phyloP scores from a whole-genome alignment of 2,113 vertebrate species.

The Xyliphius kryptos region DNA sequence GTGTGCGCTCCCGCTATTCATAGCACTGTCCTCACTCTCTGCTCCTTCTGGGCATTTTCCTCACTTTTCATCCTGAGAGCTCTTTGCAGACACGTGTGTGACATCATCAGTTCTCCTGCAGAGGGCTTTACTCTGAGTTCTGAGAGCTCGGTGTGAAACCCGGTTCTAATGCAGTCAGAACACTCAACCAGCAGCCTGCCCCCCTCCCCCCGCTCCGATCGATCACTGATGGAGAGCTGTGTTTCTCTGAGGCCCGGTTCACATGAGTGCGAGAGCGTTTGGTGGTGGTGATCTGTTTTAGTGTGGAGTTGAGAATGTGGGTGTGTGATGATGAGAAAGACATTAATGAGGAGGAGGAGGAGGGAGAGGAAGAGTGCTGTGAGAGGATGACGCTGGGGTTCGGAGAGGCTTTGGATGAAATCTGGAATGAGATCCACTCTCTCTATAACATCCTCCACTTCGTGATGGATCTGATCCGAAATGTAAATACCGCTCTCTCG shows the following conservation, averaged over 20 bases:
- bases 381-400: constrained; percentile 23
- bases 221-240: no score
- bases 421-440: constrained; percentile 46
- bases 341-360: constrained; percentile 4
- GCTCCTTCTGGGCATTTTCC: constrained; percentile 18
- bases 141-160: no score
- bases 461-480: constrained; percentile 43
- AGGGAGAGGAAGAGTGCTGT: neutral
- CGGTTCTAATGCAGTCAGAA: no score
- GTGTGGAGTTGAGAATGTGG: constrained; percentile 7
- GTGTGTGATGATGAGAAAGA: constrained; percentile 17
- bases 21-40: constrained; percentile 1
- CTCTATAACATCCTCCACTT: constrained; percentile 40
- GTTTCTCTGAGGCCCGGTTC: no score
- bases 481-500: constrained; percentile 35
- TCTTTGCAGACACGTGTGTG: neutral
- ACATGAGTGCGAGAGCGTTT: no score
- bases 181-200: no score
- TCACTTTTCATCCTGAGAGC: constrained; percentile 1
- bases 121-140: no score
- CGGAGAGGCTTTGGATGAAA: constrained; percentile 36
- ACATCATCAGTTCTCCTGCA: no score
- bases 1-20: constrained; percentile 5
- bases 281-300: no score
- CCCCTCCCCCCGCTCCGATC: no score